Conservation (phyloP, 2,113 vertebrate species). For the Psophia crepitans region DNA sequence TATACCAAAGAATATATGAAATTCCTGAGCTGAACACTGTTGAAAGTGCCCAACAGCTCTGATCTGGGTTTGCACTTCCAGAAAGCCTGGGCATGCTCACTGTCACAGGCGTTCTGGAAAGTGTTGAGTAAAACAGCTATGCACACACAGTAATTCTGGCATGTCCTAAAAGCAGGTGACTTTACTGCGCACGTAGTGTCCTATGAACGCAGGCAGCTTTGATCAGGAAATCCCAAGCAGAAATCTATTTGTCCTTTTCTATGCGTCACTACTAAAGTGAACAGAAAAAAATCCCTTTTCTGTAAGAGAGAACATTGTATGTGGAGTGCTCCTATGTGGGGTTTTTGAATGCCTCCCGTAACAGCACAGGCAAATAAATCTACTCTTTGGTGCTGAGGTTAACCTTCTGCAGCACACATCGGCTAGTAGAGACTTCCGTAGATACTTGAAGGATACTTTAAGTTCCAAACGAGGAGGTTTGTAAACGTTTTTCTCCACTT, state of each 20-base stretch:
- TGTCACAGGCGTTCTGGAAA: conserved; percentile 9
- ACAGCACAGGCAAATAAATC: background rate
- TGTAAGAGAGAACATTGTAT: background rate
- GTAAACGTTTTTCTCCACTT: background rate
- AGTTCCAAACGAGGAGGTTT: background rate
- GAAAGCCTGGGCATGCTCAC: background rate
- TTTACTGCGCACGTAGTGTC: background rate
- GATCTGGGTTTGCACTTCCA: background rate
- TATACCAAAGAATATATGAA: background rate
- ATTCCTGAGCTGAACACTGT: background rate
- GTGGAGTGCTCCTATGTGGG: background rate
- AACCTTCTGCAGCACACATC: background rate
- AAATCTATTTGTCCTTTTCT: background rate
- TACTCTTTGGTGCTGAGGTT: background rate
- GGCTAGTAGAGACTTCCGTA: background rate
- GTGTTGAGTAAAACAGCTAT: background rate
- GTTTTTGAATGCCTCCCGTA: background rate
- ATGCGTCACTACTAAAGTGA: background rate
- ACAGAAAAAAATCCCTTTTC: background rate
- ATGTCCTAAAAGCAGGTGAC: background rate
- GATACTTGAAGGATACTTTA: background rate
- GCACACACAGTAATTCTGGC: background rate
- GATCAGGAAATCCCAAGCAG: background rate
- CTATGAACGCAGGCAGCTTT: background rate
- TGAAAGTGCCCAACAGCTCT: background rate